Evolutionary conservation across 2,113 vertebrate genomes (phyloP).

Genomic region (Galeopterus variegatus): DNA sequence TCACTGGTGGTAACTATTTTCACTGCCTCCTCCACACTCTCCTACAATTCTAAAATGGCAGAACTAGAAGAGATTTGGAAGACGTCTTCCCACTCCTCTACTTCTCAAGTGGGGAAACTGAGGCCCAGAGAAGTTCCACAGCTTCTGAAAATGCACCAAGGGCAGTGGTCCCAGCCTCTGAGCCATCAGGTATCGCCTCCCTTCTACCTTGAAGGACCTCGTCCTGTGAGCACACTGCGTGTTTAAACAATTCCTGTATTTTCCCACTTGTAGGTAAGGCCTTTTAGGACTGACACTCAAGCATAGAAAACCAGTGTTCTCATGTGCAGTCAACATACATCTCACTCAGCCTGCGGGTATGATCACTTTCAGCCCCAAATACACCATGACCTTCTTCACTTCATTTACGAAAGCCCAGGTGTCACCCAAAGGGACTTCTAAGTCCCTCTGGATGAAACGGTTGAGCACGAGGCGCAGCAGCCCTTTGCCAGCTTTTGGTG

Average conservation of each 20-base stretch:
- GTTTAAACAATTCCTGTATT: not conserved
- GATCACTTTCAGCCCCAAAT: not conserved
- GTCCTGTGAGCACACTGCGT: fast-evolving
- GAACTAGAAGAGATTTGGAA: too few relatives aligned
- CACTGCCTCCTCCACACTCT: not conserved
- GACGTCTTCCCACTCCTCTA: too few relatives aligned
- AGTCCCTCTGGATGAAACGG: not conserved
- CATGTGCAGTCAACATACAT: fast-evolving
- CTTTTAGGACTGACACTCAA: not conserved
- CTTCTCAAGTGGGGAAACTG: not conserved
- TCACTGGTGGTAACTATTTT: too few relatives aligned
- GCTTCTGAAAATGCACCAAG: not conserved
- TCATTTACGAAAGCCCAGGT: not conserved
- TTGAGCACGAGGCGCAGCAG: not conserved
- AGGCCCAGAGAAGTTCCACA: not conserved
- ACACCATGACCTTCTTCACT: not conserved
- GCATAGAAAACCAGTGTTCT: not conserved
- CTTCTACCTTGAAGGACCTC: too few relatives aligned
- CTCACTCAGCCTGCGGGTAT: not conserved
- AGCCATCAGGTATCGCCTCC: too few relatives aligned
- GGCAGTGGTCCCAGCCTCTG: not conserved
- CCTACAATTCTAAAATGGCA: not conserved
- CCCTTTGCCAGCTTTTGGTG: too few relatives aligned
- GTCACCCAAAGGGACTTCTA: not conserved
- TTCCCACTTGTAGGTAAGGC: not conserved